Percentiles rank a stretch among this genome's conserved stretches.
These are phyloP conservation scores for Trichopria drosophilae DNA, from an alignment of 2,888 invertebrate species.

Conservation along the genomic window DNA sequence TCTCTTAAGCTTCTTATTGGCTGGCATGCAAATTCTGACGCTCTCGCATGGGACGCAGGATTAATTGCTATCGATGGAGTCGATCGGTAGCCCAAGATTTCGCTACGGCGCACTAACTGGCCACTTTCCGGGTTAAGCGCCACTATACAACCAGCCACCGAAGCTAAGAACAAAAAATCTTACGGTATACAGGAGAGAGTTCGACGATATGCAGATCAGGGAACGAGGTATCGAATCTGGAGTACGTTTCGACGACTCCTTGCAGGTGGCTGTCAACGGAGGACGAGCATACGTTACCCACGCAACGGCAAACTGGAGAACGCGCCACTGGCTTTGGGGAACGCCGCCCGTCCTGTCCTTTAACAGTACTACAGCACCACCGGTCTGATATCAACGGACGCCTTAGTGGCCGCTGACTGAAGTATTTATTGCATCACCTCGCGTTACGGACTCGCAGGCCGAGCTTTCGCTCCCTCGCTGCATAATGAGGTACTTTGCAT, in stretches of 20 bases:
- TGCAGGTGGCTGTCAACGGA: constrained; percentile 56
- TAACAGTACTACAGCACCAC: constrained; percentile 43
- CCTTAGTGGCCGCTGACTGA: constrained; percentile 57
- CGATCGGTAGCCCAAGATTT: too few relatives aligned
- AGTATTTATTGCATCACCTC: constrained; percentile 53
- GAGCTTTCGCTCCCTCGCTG: constrained; percentile 41
- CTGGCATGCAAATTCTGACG: too few relatives aligned
- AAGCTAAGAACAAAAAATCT: too few relatives aligned
- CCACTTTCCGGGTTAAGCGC: too few relatives aligned
- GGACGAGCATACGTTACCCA: constrained; percentile 53
- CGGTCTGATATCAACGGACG: constrained; percentile 55
- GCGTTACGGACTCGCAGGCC: too few relatives aligned
- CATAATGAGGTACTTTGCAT: constrained; percentile 56
- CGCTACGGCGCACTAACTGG: too few relatives aligned
- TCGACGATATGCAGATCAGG: constrained; percentile 49
- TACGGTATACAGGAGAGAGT: constrained; percentile 16
- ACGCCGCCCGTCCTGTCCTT: constrained; percentile 51
- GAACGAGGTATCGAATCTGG: too few relatives aligned
- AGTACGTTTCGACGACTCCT: constrained; percentile 39
- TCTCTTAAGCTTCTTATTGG: too few relatives aligned
- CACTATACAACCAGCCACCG: too few relatives aligned
- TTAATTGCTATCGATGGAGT: too few relatives aligned
- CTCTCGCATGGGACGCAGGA: too few relatives aligned
- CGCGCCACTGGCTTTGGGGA: constrained; percentile 49
- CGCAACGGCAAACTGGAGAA: constrained; percentile 43